A percentile compares a stretch with the other conserved stretches of the same genome.
Evolutionary conservation across 2,113 vertebrate species (phyloP).

Genomic region (Coregonus clupeaformis): DNA sequence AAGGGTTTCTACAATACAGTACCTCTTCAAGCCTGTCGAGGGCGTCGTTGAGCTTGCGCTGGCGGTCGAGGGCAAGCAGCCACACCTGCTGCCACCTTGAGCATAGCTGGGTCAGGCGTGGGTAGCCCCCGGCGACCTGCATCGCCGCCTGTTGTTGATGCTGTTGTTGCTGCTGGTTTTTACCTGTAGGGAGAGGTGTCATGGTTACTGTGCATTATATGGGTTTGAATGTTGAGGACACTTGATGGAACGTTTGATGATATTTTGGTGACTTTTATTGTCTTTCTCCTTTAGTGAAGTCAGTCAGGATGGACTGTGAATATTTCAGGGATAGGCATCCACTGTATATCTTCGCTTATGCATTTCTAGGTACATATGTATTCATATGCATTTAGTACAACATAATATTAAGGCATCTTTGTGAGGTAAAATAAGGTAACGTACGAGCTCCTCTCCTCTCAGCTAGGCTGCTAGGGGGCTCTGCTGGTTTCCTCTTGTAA

Average conservation of each 20-base stretch:
- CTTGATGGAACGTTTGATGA: background rate
- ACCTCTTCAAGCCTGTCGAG: slow-evolving; percentile 97
- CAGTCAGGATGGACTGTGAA: background rate
- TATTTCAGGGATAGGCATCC: background rate
- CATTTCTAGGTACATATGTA: background rate
- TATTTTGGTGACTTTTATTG: background rate
- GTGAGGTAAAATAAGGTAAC: slow-evolving; percentile 36
- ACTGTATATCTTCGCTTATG: background rate
- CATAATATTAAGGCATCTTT: background rate
- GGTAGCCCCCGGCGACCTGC: slow-evolving; percentile 81
- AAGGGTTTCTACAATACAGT: slow-evolving; percentile 27
- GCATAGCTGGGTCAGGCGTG: slow-evolving; percentile 93
- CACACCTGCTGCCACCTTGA: slow-evolving; percentile 97
- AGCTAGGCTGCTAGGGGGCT: slow-evolving; percentile 79
- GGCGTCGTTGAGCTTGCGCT: slow-evolving; percentile 93
- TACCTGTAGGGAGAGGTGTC: slow-evolving; percentile 49
- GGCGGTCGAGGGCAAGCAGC: slow-evolving; percentile 92
- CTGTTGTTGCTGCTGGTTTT: slow-evolving; percentile 55
- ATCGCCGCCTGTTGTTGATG: slow-evolving; percentile 68
- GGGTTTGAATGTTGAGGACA: background rate
- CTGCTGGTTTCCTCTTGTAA: slow-evolving; percentile 90
- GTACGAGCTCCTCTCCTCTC: slow-evolving; percentile 82
- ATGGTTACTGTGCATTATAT: background rate
- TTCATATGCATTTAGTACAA: background rate
- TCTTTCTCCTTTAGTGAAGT: background rate